Evolutionary conservation across 2,113 vertebrate genomes (phyloP).

Genomic region (Panurus biarmicus): DNA sequence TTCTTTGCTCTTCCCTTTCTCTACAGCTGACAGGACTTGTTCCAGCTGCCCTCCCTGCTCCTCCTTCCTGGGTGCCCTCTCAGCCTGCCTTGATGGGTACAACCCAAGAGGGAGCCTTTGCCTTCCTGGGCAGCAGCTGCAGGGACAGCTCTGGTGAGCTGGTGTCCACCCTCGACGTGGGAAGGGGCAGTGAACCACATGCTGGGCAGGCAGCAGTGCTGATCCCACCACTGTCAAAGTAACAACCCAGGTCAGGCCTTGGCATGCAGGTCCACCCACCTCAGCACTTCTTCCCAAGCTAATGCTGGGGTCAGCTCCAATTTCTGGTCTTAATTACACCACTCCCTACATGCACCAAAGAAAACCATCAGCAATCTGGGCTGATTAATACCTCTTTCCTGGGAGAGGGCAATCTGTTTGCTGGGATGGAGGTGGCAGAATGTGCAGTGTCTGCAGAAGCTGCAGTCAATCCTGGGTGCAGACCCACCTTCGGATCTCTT

Average conservation of each 20-base stretch:
- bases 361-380: background rate
- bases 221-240: background rate
- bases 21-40: background rate
- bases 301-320: background rate
- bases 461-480: background rate
- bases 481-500: background rate
- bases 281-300: background rate
- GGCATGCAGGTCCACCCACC: background rate
- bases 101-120: background rate
- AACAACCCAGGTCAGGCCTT: background rate
- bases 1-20: background rate
- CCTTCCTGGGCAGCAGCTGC: background rate
- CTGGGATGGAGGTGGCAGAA: background rate
- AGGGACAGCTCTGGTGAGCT: background rate
- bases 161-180: rapidly evolving
- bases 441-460: background rate
- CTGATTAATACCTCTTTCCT: background rate
- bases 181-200: background rate
- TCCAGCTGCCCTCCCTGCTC: background rate
- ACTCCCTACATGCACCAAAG: background rate
- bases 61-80: background rate
- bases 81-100: background rate
- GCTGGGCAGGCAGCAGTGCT: rapidly evolving
- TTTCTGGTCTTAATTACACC: background rate
- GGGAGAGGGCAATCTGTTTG: background rate